Evolutionary conservation across 2,113 vertebrate genomes (phyloP), one percentile per base, ranked within the genome.

Genomic region (Alouatta palliata): DNA sequence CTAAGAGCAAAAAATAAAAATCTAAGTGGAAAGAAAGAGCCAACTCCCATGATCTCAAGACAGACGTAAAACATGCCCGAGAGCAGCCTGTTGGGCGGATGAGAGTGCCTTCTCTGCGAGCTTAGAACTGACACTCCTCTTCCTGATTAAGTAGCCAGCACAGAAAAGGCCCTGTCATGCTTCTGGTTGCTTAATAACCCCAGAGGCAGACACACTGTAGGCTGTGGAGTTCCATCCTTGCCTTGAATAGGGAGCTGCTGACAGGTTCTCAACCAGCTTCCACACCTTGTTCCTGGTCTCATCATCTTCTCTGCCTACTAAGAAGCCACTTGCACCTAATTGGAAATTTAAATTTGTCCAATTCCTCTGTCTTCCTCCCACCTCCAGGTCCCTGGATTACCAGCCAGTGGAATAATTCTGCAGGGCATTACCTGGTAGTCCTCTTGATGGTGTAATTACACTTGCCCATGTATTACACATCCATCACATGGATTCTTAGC

Each of bases 1-100:
- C n/a, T 68, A 96, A 96, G 35, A 75, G 64, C 85, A 81, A 73
- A 82, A 73, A 79, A 71, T 30, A 83, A 85, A 83, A 95, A 66
- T 13, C 68, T 87, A 77, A 90, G 70, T 89, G 54, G 6, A 14
- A 89, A 64, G 75, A 87, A 79, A 96, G 64, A 64, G 9, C 66
- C 49, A 56, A 77, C 10, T 61, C 43, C 8, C 8, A 7, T 43
- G 76, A 79, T 68, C 40, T 88, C 71, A 90, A 84, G 66, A 49
- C 14, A 90, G 75, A 93, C 92, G 32, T 75, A 83, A 91, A 86
- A 95, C 12, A 84, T 82, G n/a, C 25, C 56, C 35, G 25, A 66
- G 54, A 94, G 76, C 75, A 54, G 56, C 56, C 20, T 56, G 13
- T 20, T n/a, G 40, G 61, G 76, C 47, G 54, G 45, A n/a, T 56